Conservation (phyloP, 2,888 invertebrate species). For the Xestia c-nigrum region DNA sequence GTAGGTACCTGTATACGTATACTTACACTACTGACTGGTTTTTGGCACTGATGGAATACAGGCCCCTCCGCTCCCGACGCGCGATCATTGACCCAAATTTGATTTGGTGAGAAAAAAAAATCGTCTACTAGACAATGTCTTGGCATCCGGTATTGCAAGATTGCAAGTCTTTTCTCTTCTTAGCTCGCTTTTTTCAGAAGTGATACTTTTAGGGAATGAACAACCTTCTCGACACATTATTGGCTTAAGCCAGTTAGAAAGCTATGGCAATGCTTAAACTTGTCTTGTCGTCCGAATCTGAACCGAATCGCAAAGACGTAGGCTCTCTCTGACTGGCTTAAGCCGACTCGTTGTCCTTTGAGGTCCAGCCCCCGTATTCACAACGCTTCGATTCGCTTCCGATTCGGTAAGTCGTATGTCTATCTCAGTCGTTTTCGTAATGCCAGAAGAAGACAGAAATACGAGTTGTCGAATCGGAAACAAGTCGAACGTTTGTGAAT, state of each 20-base stretch:
- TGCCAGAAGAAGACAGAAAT: too few relatives aligned
- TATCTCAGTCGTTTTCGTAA: too few relatives aligned
- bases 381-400: too few relatives aligned
- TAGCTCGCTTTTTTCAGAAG: background rate
- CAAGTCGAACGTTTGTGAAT: too few relatives aligned
- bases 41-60: conserved; percentile 27
- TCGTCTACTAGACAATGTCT: background rate
- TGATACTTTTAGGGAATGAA: background rate
- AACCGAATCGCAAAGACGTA: background rate
- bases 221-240: background rate
- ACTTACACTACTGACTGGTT: conserved; percentile 11
- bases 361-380: too few relatives aligned
- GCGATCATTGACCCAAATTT: conserved; percentile 16
- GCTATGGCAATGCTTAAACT: background rate
- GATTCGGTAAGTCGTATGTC: too few relatives aligned
- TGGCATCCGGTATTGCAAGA: conserved; percentile 14
- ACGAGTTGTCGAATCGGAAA: too few relatives aligned
- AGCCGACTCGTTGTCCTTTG: background rate
- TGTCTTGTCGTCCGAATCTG: background rate
- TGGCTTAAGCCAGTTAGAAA: background rate
- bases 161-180: background rate
- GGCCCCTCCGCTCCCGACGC: background rate
- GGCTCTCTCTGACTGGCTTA: background rate
- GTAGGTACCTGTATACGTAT: background rate
- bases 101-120: conserved; percentile 4